Conservation (phyloP, 2,888 invertebrate species). For the Drosophila paramelanica region DNA sequence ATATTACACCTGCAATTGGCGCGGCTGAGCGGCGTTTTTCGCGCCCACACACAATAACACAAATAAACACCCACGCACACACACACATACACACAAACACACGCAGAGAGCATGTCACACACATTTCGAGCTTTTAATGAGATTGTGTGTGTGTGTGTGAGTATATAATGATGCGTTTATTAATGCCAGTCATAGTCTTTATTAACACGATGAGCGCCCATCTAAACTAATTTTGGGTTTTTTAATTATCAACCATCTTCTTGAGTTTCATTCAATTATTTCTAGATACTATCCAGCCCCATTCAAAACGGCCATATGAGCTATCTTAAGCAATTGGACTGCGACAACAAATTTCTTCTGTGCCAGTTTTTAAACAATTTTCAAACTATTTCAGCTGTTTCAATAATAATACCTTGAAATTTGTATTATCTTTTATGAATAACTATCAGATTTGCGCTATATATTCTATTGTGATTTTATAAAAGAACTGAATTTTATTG, state of each 20-base stretch:
- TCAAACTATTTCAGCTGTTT: too few relatives aligned
- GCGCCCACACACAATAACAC: constrained; percentile 49
- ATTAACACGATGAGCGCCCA: constrained; percentile 59
- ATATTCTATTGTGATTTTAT: too few relatives aligned
- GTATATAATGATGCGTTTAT: constrained; percentile 65
- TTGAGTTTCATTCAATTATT: constrained; percentile 42
- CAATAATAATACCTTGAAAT: too few relatives aligned
- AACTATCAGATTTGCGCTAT: too few relatives aligned
- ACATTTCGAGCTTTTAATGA: constrained; percentile 36
- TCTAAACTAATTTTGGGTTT: constrained; percentile 62
- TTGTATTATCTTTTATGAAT: too few relatives aligned
- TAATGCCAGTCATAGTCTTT: constrained; percentile 72
- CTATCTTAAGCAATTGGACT: background rate
- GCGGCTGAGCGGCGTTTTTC: constrained; percentile 48
- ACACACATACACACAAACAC: constrained; percentile 4
- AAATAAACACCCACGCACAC: constrained; percentile 43
- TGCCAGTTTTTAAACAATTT: too few relatives aligned
- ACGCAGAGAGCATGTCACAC: background rate
- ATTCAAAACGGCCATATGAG: background rate
- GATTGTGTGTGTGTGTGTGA: constrained; percentile 25
- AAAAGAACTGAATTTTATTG: too few relatives aligned
- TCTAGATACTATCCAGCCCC: background rate
- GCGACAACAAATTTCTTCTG: background rate
- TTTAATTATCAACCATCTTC: constrained; percentile 52
- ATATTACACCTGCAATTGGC: constrained; percentile 79